These are phyloP conservation scores for Drosophila neotestacea DNA, from an alignment of 2,888 invertebrate genomes.

Conservation along the genomic window DNA sequence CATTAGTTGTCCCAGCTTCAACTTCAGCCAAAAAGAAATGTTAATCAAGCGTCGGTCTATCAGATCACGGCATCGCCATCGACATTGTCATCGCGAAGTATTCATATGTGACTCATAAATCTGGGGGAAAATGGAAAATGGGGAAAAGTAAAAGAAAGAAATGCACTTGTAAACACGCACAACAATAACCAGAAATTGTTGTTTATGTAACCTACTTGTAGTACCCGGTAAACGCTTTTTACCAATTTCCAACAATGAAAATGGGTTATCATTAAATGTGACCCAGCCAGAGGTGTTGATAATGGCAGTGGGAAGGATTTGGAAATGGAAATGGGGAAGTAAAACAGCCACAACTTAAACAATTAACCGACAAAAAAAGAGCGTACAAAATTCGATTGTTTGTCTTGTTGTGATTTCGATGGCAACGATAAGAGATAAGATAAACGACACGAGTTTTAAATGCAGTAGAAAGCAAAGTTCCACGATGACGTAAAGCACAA, in stretches of 20 bases:
- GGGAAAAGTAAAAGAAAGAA: conserved; percentile 53
- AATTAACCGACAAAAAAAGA: conserved; percentile 56
- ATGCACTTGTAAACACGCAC: conserved; percentile 62
- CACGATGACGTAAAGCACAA: conserved; percentile 58
- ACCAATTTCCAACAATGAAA: conserved; percentile 39
- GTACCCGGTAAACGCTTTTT: conserved; percentile 47
- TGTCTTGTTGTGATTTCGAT: conserved; percentile 72
- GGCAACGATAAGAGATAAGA: conserved; percentile 62
- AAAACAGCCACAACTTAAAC: conserved; percentile 36
- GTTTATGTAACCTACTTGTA: conserved; percentile 71
- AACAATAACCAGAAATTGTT: conserved; percentile 36
- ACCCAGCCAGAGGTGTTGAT: conserved; percentile 55
- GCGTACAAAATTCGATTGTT: conserved; percentile 57
- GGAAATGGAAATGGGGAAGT: conserved; percentile 32
- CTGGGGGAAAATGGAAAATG: conserved; percentile 19
- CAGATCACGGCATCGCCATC: conserved; percentile 39
- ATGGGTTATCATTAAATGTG: conserved; percentile 72
- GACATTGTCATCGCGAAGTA: conserved; percentile 25
- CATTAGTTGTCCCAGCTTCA: conserved; percentile 11
- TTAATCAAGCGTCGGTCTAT: conserved; percentile 51
- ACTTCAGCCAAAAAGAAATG: conserved; percentile 1
- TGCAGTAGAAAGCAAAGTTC: conserved; percentile 34
- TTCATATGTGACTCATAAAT: conserved; percentile 60
- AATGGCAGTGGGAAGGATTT: conserved; percentile 17
- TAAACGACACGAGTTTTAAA: conserved; percentile 37